Conservation (phyloP, 2,888 invertebrate species). For the Orthosia gracilis region DNA sequence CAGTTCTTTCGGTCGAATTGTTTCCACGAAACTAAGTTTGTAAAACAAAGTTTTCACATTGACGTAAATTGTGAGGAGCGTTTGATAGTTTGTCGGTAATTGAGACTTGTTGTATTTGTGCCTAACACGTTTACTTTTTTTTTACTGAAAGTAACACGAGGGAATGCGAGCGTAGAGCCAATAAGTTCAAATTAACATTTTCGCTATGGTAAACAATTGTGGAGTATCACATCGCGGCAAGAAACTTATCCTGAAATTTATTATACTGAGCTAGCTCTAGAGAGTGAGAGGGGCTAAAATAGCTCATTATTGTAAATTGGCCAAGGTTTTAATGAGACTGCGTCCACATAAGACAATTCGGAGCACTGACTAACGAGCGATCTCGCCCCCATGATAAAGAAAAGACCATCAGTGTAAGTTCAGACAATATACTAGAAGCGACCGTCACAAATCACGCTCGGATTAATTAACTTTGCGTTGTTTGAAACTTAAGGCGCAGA, state of each 20-base stretch:
- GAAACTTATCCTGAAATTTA: conserved; percentile 44
- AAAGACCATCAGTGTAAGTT: conserved; percentile 32
- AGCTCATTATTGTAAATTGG: conserved; percentile 63
- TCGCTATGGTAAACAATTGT: conserved; percentile 36
- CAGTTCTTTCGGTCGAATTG: conserved; percentile 34
- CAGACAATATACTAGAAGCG: conserved; percentile 8
- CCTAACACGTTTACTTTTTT: conserved; percentile 18
- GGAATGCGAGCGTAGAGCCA: not conserved
- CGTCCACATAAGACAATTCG: conserved; percentile 53
- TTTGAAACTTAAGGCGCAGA: conserved; percentile 17
- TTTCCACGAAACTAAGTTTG: conserved; percentile 46
- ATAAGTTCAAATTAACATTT: conserved; percentile 26
- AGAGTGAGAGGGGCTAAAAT: conserved; percentile 22
- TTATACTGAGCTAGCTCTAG: conserved; percentile 14
- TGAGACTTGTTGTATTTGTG: conserved; percentile 10
- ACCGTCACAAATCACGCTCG: conserved; percentile 25
- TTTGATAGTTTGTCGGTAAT: conserved; percentile 49
- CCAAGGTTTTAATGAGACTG: conserved; percentile 71
- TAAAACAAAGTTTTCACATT: conserved; percentile 46
- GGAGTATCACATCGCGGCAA: conserved; percentile 22
- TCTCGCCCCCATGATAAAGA: conserved; percentile 28
- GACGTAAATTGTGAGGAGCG: conserved; percentile 38
- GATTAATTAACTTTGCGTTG: conserved; percentile 36
- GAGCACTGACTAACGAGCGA: conserved; percentile 41
- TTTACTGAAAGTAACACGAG: conserved; percentile 3